Conservation (phyloP, 1,140 invertebrate genomes). For the Melanaphis sacchari region DNA sequence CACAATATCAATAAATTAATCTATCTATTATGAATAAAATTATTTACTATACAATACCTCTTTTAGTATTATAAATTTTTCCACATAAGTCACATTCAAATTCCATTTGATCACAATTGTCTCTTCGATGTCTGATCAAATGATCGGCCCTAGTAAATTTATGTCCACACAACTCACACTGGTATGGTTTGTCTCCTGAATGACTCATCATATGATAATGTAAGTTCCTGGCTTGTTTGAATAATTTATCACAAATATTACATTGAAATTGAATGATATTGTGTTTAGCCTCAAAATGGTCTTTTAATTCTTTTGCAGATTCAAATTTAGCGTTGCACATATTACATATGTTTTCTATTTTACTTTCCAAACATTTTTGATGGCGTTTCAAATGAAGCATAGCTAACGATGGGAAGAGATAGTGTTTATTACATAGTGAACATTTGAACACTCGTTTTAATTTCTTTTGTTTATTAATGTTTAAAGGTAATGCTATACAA, state of each 20-base stretch:
- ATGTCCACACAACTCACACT: constrained; percentile 84
- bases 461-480: constrained; percentile 50
- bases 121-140: constrained; percentile 26
- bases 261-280: constrained; percentile 76
- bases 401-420: constrained; percentile 31
- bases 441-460: constrained; percentile 43
- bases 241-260: constrained; percentile 92
- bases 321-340: neutral
- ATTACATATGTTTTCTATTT: neutral
- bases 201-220: constrained; percentile 93
- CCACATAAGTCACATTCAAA: constrained; percentile 54
- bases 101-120: constrained; percentile 51
- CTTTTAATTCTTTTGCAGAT: constrained; percentile 38
- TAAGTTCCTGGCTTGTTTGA: constrained; percentile 92
- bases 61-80: constrained; percentile 52
- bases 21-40: neutral
- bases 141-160: constrained; percentile 75
- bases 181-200: constrained; percentile 82
- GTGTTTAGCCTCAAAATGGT: constrained; percentile 11
- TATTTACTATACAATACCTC: constrained; percentile 8
- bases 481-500: constrained; percentile 28
- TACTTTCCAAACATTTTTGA: constrained; percentile 28
- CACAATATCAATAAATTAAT: neutral
- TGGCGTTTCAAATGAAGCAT: constrained; percentile 44
- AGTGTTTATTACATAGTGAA: constrained; percentile 43